Evolutionary conservation across 2,888 invertebrate genomes (phyloP), one percentile per base, ranked within the genome.

Genomic region (Parelbella ahira): DNA sequence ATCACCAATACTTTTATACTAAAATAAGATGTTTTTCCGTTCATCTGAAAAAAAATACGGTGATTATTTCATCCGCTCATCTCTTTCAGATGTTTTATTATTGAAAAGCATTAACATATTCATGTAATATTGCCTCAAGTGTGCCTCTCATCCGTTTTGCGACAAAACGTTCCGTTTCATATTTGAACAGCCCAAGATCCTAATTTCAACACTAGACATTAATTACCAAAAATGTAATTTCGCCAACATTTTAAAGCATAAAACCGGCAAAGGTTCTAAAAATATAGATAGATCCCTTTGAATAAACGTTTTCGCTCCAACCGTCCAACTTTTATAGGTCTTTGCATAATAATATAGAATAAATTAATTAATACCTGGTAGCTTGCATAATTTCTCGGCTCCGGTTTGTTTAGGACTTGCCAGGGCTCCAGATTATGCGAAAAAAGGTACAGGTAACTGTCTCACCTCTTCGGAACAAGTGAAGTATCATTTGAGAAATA

Each of bases 311-410:
- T 47, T 23, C 36, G 15, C 15, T 15, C 15, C 2, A 28, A 21
- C 33, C 34, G 37, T 48, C 54, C 50, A 53, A 60, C 58, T 65
- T 64, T 58, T 61, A 54, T 60, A 43, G 33, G 29, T 34, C 34
- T 47, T 51, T 53, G 65, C 61, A 60, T 68, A 63, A 62, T 57
- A 63, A 64, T 58, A 56, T 48, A 44, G 68, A 68, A 70, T 72
- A 68, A 68, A 69, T 73, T 70, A 72, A 73, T 67, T 66, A 67
- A 62, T 63, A 68, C 69, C 64, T 62, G 62, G 56, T 56, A 46
- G 53, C 58, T 54, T 60, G 67, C 63, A 65, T 69, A 67, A 70
- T 68, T 66, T 56, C 42, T 43, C 48, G 41, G 12, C 44, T 39
- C 21, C 41, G 47, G 68, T 70, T 71, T 70, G 63, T 60, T 67